Evolutionary conservation across 2,113 vertebrate species (phyloP), one percentile per base, ranked within the genome.

Genomic region (Chloebia gouldiae): DNA sequence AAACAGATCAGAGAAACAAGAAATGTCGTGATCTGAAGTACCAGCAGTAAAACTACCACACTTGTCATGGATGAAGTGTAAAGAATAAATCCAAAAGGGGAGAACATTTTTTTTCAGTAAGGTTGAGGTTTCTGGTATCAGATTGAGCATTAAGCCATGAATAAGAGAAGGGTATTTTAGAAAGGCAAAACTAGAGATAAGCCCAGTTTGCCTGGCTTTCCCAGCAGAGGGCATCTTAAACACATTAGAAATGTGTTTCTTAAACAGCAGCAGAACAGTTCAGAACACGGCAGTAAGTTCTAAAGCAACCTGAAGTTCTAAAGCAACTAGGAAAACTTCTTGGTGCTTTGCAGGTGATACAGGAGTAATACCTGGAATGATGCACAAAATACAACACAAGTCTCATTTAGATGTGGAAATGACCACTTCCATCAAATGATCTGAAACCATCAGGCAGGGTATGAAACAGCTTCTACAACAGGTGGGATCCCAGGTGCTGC

Each of bases 151-250:
- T 57, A 86, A 80, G 15, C 3, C 18, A 79, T 61, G 33, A 82
- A 57, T 20, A 54, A 50, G 65, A 80, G 76, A 81, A 66, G 35
- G 86, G 1, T 35, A 76, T 77, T 81, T 72, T 50, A 86, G 51
- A 28, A 92, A 95, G 69, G 3, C 75, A 33, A 86, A 97, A 93
- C 73, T 87, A 59, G 14, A 39, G 11, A 13, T 23, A 63, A 94
- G 20, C 45, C 78, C 88, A 86, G 78, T 94, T 96, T 95, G 93
- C 88, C 95, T 37, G 81, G 66, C 84, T 97, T 97, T 95, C 93
- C 98, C 98, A 98, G 97, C 96, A 98, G 98, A 98, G 98, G 98
- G 98, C 98, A 97, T 96, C 97, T 97, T 94, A 75, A 89, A 84
- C 97, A 97, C 97, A 83, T 76, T 14, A 84, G 45, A 95, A 90